These are phyloP conservation scores for Calyptommatus sinebrachiatus DNA, from an alignment of 2,113 vertebrate genomes.

Conservation along the genomic window DNA sequence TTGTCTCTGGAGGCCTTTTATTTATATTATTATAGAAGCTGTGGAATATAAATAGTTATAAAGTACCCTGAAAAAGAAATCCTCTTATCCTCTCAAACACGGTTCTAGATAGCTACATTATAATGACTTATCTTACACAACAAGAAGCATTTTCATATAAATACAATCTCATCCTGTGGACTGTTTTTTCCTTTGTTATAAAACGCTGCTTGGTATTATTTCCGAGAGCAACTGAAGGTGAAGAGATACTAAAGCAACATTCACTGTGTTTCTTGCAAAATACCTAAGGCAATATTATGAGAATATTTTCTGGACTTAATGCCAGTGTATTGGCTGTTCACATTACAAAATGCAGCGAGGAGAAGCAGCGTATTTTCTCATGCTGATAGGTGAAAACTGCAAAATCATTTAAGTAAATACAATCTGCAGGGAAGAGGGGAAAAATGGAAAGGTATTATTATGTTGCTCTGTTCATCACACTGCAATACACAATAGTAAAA, in stretches of 20 bases:
- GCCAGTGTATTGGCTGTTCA: neutral
- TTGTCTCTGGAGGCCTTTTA: neutral
- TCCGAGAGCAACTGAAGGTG: slow-evolving; percentile 13
- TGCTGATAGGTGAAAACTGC: neutral
- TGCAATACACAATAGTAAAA: fast-evolving
- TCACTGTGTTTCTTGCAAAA: neutral
- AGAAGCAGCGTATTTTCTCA: neutral
- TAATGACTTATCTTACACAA: neutral
- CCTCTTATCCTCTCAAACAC: neutral
- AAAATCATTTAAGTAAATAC: neutral
- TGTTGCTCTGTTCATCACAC: neutral
- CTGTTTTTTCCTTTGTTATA: slow-evolving; percentile 7
- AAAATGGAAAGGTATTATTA: slow-evolving; percentile 3
- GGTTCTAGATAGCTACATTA: neutral
- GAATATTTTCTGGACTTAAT: neutral
- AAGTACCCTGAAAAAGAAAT: neutral
- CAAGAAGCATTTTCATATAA: neutral
- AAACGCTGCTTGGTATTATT: slow-evolving; percentile 6
- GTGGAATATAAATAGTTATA: neutral
- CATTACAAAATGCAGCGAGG: neutral
- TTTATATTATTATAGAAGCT: neutral
- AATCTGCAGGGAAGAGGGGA: neutral
- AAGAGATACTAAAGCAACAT: slow-evolving; percentile 13
- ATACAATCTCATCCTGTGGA: neutral
- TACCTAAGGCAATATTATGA: neutral